These are phyloP conservation scores for Phocides pigmalion DNA, from an alignment of 1,140 invertebrate genomes.

Conservation along the genomic window DNA sequence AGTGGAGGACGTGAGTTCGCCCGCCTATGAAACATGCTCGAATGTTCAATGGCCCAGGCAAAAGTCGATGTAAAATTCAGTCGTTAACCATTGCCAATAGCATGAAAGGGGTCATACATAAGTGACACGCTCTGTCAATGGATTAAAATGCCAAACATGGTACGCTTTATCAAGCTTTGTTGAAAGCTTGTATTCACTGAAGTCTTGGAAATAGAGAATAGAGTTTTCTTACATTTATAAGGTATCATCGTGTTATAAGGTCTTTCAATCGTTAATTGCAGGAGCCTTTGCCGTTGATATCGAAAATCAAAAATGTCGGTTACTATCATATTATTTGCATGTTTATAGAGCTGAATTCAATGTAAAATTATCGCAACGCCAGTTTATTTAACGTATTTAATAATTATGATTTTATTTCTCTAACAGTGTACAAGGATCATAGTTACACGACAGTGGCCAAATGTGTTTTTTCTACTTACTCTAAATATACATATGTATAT, in stretches of 20 bases:
- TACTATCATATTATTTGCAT: too few relatives aligned
- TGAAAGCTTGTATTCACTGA: background rate
- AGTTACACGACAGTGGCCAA: too few relatives aligned
- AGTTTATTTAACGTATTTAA: too few relatives aligned
- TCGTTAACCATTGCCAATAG: slow-evolving; percentile 21
- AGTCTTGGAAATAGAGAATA: background rate
- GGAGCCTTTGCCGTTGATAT: too few relatives aligned
- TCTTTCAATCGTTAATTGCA: too few relatives aligned
- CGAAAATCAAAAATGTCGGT: too few relatives aligned
- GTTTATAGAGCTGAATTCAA: too few relatives aligned
- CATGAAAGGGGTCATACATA: slow-evolving; percentile 21
- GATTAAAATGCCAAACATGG: slow-evolving; percentile 4
- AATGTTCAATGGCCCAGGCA: slow-evolving; percentile 48
- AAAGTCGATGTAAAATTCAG: slow-evolving; percentile 38
- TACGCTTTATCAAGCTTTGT: background rate
- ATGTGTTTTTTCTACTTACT: too few relatives aligned
- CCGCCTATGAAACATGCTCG: slow-evolving; percentile 38
- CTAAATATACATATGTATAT: too few relatives aligned
- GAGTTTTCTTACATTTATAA: background rate
- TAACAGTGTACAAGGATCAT: too few relatives aligned
- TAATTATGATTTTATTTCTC: too few relatives aligned
- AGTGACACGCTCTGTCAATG: slow-evolving; percentile 3
- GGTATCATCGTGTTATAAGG: background rate
- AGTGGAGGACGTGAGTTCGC: slow-evolving; percentile 40
- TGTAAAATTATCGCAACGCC: too few relatives aligned